Percentiles rank a stretch among this genome's conserved stretches.
Conservation (phyloP, 2,797 vertebrate genomes). For the Morus bassanus region DNA sequence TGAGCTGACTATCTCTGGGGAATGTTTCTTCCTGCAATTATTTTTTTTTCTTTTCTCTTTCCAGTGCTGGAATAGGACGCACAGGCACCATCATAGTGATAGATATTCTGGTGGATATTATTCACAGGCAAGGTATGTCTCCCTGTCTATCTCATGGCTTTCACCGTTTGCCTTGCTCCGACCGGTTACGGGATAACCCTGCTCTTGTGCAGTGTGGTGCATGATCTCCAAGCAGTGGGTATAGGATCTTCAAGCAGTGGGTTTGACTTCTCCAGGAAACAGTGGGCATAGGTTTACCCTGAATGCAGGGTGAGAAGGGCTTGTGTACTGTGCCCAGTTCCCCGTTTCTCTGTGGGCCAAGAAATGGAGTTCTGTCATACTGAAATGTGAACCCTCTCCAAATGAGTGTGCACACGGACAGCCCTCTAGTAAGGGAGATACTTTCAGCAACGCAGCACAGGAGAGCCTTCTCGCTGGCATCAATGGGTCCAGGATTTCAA, state of each 20-base stretch:
- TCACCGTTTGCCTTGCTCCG: background rate
- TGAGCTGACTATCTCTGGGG: background rate
- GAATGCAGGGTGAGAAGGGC: background rate
- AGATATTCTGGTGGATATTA: conserved; percentile 86
- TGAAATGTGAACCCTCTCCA: background rate
- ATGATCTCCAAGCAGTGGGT: background rate
- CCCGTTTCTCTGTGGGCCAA: background rate
- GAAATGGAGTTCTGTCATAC: accelerated
- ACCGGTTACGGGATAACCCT: background rate
- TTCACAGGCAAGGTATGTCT: conserved; percentile 82
- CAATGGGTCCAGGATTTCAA: background rate
- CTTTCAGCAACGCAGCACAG: background rate
- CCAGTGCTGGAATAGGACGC: conserved; percentile 85
- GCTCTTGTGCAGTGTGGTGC: background rate
- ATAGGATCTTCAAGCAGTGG: background rate
- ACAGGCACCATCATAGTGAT: conserved; percentile 88
- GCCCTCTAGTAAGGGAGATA: background rate
- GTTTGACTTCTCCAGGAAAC: background rate
- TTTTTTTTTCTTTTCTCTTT: background rate
- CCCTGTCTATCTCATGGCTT: background rate
- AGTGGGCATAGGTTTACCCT: background rate
- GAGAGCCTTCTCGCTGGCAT: background rate
- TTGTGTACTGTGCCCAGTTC: background rate
- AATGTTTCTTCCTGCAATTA: background rate
- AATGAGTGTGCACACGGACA: accelerated